Base-by-base conservation (phyloP, 2,113 vertebrate species). In the Sprattus sprattus region DNA sequence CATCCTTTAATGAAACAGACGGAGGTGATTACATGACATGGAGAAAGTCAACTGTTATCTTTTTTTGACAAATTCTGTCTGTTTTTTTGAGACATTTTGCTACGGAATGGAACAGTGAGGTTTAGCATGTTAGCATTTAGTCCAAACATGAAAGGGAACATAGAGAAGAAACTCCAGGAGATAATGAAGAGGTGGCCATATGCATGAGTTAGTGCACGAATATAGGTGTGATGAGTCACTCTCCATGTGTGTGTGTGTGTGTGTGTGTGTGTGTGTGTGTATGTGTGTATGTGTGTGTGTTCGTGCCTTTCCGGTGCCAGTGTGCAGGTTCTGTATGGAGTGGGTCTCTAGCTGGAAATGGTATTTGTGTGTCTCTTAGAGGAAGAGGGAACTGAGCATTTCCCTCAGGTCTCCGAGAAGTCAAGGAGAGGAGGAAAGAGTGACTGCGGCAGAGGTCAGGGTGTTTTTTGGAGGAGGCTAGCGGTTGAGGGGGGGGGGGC, bases 391-490 rank as follows among this genome's bases (percentile, higher is more conserved):
- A 20, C 18, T 5, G 6, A 39, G 71, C 28, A 32, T 78, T 32
- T 78, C 13, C 28, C 64, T 71, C 64, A 32, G 64, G 64, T 28
- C 64, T 71, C 64, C 10, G 25, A 78, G 32, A 39, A 78, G 71
- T 78, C 71, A 78, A 78, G 71, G 78, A 49, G 46, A 87, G 81
- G 75, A 87, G 84, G 82, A 82, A 84, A 82, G 71, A 78, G 83
- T 52, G 80, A 84, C 49, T 25, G 44, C 81, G 82, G 88, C 89
- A 89, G 93, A 94, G 94, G 94, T 95, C 94, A 94, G 90, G 81
- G 92, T 93, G 92, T 94, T 94, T 94, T 83, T 94, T 88, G 92
- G 85, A 90, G 92, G 90, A 86, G 89, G 91, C 71, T 78, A 32
- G 71, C 10, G 71, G 32, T 78, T 71, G n/a, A 10, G 71, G 28